Evolutionary conservation across 1,140 invertebrate species (phyloP).

Genomic region (Drosophila ironensis): DNA sequence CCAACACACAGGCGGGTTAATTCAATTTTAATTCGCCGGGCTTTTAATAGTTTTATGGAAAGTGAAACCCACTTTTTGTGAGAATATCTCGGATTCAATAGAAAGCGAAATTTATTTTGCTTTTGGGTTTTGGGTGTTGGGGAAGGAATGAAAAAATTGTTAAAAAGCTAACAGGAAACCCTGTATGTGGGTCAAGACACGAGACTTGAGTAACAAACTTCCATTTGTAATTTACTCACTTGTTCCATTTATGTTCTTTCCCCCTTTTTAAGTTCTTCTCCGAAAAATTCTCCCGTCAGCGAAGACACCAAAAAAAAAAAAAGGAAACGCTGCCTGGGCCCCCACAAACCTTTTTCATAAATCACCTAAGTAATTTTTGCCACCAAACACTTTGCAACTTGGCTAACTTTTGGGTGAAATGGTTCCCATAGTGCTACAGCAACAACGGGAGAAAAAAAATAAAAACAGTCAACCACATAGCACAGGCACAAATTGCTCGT

Average conservation of each 20-base stretch:
- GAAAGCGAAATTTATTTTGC: slow-evolving; percentile 33
- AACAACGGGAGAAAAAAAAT: slow-evolving; percentile 24
- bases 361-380: slow-evolving; percentile 48
- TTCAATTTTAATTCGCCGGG: slow-evolving; percentile 62
- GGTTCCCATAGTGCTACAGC: slow-evolving; percentile 64
- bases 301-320: slow-evolving; percentile 1
- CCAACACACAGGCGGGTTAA: slow-evolving; percentile 48
- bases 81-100: slow-evolving; percentile 17
- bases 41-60: slow-evolving; percentile 45
- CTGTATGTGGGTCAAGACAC: slow-evolving; percentile 2
- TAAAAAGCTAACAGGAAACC: too few species aligned
- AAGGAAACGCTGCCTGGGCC: slow-evolving; percentile 2
- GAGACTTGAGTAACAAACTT: slow-evolving; percentile 37
- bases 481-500: slow-evolving; percentile 70
- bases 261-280: neutral
- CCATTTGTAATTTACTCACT: neutral
- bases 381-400: slow-evolving; percentile 37
- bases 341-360: slow-evolving; percentile 54
- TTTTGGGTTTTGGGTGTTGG: too few species aligned
- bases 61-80: slow-evolving; percentile 39
- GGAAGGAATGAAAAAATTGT: too few species aligned
- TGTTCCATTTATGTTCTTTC: neutral
- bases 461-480: slow-evolving; percentile 46
- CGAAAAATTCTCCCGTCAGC: neutral
- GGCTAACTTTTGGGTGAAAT: slow-evolving; percentile 54